Percentiles rank a stretch among this genome's conserved stretches.
phyloP scores from a whole-genome alignment of 2,888 invertebrate species.

The Eilema sororculum region DNA sequence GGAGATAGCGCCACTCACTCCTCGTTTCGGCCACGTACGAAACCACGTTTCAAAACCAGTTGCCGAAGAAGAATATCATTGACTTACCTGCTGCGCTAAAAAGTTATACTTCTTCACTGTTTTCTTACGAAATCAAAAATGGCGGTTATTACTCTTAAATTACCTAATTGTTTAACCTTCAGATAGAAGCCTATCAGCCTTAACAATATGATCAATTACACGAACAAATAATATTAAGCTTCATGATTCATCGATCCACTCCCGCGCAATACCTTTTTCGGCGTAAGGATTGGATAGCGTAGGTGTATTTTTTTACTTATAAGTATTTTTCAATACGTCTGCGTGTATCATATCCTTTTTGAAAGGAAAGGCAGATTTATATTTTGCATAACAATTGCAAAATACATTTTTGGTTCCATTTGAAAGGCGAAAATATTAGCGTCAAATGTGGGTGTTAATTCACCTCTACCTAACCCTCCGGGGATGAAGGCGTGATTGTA shows the following conservation, averaged over 20 bases:
- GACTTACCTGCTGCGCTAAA: neutral
- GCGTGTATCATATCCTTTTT: neutral
- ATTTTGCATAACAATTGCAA: no score
- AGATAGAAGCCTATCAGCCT: neutral
- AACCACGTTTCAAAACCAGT: no score
- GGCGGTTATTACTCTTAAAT: neutral
- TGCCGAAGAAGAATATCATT: no score
- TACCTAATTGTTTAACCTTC: slow-evolving; percentile 8
- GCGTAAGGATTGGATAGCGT: slow-evolving; percentile 42
- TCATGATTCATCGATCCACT: slow-evolving; percentile 28
- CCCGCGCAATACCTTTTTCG: slow-evolving; percentile 31
- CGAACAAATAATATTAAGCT: slow-evolving; percentile 25
- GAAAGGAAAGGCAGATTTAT: neutral
- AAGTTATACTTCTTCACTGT: neutral
- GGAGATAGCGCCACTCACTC: no score
- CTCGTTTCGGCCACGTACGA: no score
- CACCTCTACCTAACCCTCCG: no score
- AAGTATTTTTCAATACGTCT: neutral
- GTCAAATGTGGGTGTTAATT: no score
- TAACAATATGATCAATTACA: slow-evolving; percentile 32
- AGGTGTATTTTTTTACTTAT: neutral
- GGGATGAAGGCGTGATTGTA: no score
- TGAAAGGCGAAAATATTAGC: no score
- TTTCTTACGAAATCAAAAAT: slow-evolving; percentile 3
- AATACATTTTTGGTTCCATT: no score